These are phyloP conservation scores for Chelon labrosus DNA, from an alignment of 2,797 vertebrate genomes.

Conservation along the genomic window DNA sequence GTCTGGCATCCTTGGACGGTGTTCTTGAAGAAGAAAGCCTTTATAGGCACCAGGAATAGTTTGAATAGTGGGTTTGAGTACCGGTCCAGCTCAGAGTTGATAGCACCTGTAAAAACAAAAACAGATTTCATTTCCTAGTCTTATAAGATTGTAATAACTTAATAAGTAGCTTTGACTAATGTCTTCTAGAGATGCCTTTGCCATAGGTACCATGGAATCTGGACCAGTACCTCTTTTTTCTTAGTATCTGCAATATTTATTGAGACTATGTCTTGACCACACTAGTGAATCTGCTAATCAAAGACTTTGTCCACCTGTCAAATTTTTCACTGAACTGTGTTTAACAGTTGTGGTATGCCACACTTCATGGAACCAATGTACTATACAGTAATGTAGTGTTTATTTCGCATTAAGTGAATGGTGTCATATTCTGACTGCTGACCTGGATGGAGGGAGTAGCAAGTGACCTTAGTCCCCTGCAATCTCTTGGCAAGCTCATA, in stretches of 20 bases:
- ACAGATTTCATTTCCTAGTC: background rate
- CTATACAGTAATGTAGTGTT: no score
- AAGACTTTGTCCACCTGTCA: no score
- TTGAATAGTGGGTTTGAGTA: background rate
- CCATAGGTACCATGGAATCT: no score
- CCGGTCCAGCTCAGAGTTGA: slow-evolving; percentile 81
- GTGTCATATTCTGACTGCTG: slow-evolving; percentile 36
- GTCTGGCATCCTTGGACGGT: slow-evolving; percentile 74
- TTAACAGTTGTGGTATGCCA: no score
- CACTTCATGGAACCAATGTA: no score
- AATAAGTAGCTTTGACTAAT: no score
- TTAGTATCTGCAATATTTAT: no score
- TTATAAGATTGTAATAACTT: background rate
- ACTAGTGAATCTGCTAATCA: no score
- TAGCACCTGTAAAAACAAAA: slow-evolving; percentile 80
- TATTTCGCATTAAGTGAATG: background rate
- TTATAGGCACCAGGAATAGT: slow-evolving; percentile 71
- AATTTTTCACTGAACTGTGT: no score
- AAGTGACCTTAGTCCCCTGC: slow-evolving; percentile 88
- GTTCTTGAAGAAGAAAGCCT: slow-evolving; percentile 62
- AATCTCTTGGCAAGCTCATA: slow-evolving; percentile 89
- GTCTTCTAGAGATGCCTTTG: no score
- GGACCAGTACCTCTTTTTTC: no score
- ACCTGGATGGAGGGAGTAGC: slow-evolving; percentile 95
- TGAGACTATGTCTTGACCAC: no score